These are phyloP conservation scores for Eupithecia subfuscata DNA, from an alignment of 2,888 invertebrate genomes.

Conservation along the genomic window DNA sequence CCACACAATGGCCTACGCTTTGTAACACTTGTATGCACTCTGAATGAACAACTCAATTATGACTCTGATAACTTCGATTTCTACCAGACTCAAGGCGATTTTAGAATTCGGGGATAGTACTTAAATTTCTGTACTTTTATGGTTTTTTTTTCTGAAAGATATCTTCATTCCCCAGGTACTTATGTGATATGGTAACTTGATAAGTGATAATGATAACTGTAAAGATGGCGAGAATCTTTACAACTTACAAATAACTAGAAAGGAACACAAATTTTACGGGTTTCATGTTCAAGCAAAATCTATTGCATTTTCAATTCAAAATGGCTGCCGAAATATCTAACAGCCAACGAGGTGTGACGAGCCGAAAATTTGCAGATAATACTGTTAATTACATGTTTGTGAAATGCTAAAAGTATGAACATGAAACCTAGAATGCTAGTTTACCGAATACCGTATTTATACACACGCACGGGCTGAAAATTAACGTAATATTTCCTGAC, in stretches of 20 bases:
- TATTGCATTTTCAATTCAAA: constrained; percentile 32
- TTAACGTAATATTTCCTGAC: neutral
- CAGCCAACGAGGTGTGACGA: constrained; percentile 40
- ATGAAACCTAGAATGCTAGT: constrained; percentile 1
- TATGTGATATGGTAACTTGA: no score
- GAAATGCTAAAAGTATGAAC: constrained; percentile 32
- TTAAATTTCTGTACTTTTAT: neutral
- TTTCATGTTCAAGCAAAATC: neutral
- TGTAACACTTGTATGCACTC: neutral
- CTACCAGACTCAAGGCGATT: neutral
- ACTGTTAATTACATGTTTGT: constrained; percentile 40
- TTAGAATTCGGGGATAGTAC: neutral
- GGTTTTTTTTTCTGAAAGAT: no score
- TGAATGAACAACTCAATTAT: constrained; percentile 7
- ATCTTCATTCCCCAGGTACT: no score
- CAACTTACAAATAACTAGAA: neutral
- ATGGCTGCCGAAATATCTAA: constrained; percentile 43
- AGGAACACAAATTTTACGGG: neutral
- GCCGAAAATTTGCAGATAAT: constrained; percentile 42
- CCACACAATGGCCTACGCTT: constrained; percentile 53
- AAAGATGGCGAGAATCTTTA: neutral
- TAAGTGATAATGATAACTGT: neutral
- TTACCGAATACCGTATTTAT: neutral
- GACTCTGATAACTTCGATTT: constrained; percentile 3
- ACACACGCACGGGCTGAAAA: neutral